Conservation (phyloP, 2,888 invertebrate genomes). For the Stramonita haemastoma region DNA sequence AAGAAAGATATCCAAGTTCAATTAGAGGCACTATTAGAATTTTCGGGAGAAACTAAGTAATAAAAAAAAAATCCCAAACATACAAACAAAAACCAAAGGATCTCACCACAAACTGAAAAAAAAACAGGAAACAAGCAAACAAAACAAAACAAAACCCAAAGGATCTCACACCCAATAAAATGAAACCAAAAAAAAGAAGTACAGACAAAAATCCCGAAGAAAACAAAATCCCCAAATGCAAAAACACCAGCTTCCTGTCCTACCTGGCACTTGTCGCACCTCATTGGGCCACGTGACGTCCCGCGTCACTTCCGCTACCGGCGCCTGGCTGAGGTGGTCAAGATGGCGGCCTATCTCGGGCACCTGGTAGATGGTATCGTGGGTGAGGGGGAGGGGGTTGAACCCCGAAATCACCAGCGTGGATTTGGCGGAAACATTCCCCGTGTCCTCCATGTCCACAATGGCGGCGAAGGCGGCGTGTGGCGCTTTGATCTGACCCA, state of each 20-base stretch:
- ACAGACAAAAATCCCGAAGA: too few species aligned
- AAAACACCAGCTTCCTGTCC: neutral
- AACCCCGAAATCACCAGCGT: conserved; percentile 45
- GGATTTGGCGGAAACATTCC: conserved; percentile 16
- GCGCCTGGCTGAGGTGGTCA: neutral
- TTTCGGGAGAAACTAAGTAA: too few species aligned
- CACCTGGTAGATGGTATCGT: conserved; percentile 45
- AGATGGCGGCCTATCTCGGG: conserved; percentile 39
- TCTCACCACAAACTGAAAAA: too few species aligned
- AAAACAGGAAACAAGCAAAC: too few species aligned
- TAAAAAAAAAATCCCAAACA: too few species aligned
- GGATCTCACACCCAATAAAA: neutral
- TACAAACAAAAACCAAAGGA: too few species aligned
- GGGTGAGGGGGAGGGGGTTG: conserved; percentile 34
- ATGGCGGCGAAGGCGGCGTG: conserved; percentile 53
- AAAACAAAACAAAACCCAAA: too few species aligned
- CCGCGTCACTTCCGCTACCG: conserved; percentile 14
- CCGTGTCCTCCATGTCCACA: conserved; percentile 38
- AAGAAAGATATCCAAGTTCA: too few species aligned
- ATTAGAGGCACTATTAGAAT: too few species aligned
- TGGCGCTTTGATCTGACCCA: conserved; percentile 47
- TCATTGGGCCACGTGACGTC: conserved; percentile 50
- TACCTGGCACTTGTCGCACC: conserved; percentile 42
- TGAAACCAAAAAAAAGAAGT: neutral
- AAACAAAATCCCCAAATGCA: too few species aligned